Conservation (phyloP, 1,140 invertebrate genomes). For the Nasonia giraulti region DNA sequence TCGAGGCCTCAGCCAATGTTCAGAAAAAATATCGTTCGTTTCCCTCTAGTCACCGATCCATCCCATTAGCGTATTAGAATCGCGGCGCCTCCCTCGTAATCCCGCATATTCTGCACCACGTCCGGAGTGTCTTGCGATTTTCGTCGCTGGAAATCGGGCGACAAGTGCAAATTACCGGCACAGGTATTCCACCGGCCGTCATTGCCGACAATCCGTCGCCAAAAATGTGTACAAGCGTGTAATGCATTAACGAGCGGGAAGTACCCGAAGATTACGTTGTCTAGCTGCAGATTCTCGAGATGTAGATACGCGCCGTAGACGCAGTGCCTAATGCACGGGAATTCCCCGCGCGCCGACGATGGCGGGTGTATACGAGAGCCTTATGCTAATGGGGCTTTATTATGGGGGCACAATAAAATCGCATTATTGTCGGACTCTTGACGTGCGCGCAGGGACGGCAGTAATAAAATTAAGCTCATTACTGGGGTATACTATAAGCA, state of each 20-base stretch:
- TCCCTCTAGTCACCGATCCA: not conserved
- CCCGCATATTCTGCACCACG: not conserved
- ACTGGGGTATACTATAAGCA: not conserved
- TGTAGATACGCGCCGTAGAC: constrained; percentile 29
- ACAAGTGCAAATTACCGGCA: not conserved
- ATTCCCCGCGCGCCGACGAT: not conserved
- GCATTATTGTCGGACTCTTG: constrained; percentile 21
- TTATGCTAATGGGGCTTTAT: not conserved
- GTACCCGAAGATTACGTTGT: not conserved
- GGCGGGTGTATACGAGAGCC: not conserved
- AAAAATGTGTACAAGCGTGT: not conserved
- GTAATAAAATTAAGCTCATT: constrained; percentile 44
- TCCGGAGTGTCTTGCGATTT: not conserved
- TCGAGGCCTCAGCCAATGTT: too few relatives aligned
- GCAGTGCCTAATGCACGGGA: constrained; percentile 2
- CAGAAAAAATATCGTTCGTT: too few relatives aligned
- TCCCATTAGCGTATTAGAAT: not conserved
- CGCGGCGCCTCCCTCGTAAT: not conserved
- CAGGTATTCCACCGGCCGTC: constrained; percentile 30
- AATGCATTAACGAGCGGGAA: constrained; percentile 22
- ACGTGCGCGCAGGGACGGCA: not conserved
- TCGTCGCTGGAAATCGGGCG: not conserved
- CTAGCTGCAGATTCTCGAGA: constrained; percentile 5
- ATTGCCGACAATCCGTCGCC: not conserved
- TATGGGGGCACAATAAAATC: constrained; percentile 7